Evolutionary conservation across 2,888 invertebrate species (phyloP).

Genomic region (Eupsilia transversa): DNA sequence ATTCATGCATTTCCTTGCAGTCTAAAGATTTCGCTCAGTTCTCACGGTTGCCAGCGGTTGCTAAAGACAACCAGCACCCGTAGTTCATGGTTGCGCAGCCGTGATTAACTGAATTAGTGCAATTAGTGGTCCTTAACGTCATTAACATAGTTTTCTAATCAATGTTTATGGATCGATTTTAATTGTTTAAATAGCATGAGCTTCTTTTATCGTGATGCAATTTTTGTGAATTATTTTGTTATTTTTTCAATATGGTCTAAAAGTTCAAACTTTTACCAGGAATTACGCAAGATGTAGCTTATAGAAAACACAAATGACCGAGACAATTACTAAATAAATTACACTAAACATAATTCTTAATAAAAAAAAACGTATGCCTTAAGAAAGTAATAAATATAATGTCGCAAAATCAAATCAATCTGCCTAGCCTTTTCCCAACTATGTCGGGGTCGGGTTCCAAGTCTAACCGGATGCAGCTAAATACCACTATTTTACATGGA

Average conservation of each 20-base stretch:
- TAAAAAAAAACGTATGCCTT: too few species aligned
- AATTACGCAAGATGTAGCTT: neutral
- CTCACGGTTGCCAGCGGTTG: conserved; percentile 49
- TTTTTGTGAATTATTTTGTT: neutral
- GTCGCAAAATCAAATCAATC: too few species aligned
- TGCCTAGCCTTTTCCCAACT: too few species aligned
- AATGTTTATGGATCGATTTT: conserved; percentile 43
- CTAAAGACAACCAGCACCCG: conserved; percentile 41
- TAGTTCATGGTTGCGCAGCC: conserved; percentile 48
- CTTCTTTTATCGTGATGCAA: neutral
- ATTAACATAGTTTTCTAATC: conserved; percentile 58
- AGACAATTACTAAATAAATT: neutral
- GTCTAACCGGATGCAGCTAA: too few species aligned
- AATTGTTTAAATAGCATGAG: conserved; percentile 23
- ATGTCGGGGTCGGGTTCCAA: too few species aligned
- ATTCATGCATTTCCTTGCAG: conserved; percentile 33
- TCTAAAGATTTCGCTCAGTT: conserved; percentile 27
- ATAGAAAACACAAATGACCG: neutral
- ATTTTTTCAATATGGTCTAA: neutral
- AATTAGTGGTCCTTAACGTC: conserved; percentile 51
- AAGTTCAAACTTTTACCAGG: too few species aligned
- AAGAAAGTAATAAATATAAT: too few species aligned
- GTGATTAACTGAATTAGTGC: conserved; percentile 47
- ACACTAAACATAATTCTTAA: neutral
- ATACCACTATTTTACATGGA: too few species aligned